These are phyloP conservation scores for Sebastiscus albofasciatus DNA, from an alignment of 2,797 vertebrate genomes.

Conservation along the genomic window DNA sequence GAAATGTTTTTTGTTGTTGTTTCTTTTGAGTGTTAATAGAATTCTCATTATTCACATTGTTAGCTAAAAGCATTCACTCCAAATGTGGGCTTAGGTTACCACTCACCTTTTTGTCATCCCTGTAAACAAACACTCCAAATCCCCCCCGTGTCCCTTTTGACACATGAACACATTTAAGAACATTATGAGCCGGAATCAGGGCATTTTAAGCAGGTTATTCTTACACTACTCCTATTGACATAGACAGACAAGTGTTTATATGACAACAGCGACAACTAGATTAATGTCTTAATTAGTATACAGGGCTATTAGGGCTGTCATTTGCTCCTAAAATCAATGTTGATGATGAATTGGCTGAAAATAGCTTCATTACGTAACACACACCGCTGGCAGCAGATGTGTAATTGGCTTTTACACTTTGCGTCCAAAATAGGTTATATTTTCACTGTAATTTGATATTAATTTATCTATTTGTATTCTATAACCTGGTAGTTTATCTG, in stretches of 20 bases:
- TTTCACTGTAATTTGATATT: background rate
- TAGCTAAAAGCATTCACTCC: background rate
- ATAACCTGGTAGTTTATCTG: background rate
- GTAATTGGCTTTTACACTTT: constrained; percentile 2
- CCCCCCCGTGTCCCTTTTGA: background rate
- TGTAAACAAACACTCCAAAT: constrained; percentile 7
- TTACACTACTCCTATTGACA: background rate
- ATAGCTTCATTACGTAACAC: constrained; percentile 2
- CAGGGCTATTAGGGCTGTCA: constrained; percentile 22
- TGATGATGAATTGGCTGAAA: constrained; percentile 36
- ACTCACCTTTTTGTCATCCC: constrained; percentile 2
- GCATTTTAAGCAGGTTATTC: constrained; percentile 1
- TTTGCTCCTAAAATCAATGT: constrained; percentile 25
- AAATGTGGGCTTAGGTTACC: background rate
- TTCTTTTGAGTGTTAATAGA: no score
- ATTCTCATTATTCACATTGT: no score
- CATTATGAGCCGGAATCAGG: background rate
- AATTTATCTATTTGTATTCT: background rate
- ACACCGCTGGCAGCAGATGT: constrained; percentile 1
- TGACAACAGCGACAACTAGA: constrained; percentile 7
- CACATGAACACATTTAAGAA: background rate
- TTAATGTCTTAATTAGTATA: constrained; percentile 28
- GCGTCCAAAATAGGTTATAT: background rate
- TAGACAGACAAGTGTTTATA: background rate
- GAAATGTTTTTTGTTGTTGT: background rate